Conservation (phyloP, 1,140 invertebrate species). For the Heliconius congener region DNA sequence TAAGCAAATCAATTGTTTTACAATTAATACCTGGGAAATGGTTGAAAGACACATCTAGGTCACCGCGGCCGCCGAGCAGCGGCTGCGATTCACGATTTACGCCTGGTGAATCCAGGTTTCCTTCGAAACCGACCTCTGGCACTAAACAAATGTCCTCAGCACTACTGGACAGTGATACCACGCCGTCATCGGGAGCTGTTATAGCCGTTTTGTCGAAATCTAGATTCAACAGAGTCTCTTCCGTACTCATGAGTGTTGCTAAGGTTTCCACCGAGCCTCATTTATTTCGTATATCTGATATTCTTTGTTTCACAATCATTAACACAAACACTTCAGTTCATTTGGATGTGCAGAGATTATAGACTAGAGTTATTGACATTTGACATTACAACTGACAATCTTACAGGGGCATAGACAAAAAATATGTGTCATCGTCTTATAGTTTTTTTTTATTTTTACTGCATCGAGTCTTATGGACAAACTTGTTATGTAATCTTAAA, state of each 20-base stretch:
- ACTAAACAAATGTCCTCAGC: slow-evolving; percentile 86
- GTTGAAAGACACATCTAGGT: slow-evolving; percentile 89
- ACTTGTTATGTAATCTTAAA: not conserved
- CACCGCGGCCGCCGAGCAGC: slow-evolving; percentile 90
- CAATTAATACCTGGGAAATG: slow-evolving; percentile 87
- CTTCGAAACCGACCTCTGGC: slow-evolving; percentile 84
- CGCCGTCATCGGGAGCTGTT: slow-evolving; percentile 78
- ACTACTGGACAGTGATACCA: slow-evolving; percentile 80
- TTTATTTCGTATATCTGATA: slow-evolving; percentile 74
- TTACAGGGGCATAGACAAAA: slow-evolving; percentile 26
- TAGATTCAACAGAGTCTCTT: slow-evolving; percentile 81
- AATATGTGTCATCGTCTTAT: not conserved
- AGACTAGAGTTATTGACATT: slow-evolving; percentile 47
- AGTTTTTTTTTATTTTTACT: not conserved
- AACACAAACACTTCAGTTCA: slow-evolving; percentile 77
- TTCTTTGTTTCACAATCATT: slow-evolving; percentile 79
- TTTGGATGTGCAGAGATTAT: slow-evolving; percentile 64
- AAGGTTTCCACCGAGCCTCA: slow-evolving; percentile 75
- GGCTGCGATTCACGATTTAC: slow-evolving; percentile 94
- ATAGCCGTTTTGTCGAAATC: slow-evolving; percentile 77
- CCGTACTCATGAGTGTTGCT: slow-evolving; percentile 82
- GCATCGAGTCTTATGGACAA: not conserved
- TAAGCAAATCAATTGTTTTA: slow-evolving; percentile 7
- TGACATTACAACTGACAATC: slow-evolving; percentile 38
- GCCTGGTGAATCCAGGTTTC: slow-evolving; percentile 88